Conservation (phyloP, 2,888 invertebrate species). For the Nudaria mundana region DNA sequence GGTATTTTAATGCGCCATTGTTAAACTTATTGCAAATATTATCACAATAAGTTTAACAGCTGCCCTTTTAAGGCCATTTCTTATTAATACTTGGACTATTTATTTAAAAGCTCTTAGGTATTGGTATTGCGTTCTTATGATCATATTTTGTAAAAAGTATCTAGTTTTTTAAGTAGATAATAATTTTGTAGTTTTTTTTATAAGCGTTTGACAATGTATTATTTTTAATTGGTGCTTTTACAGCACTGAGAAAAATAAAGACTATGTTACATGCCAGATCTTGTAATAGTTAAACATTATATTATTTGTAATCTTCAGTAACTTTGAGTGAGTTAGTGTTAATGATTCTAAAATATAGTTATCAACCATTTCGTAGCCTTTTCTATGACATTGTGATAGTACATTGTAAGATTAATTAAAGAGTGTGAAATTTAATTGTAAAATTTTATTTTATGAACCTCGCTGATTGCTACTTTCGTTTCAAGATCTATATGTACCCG, state of each 20-base stretch:
- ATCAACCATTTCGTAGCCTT: conserved; percentile 14
- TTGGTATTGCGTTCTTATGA: conserved; percentile 12
- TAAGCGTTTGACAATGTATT: not conserved
- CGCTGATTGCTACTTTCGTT: too few relatives aligned
- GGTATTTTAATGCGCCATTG: conserved; percentile 35
- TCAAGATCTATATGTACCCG: too few relatives aligned
- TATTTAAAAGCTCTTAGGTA: conserved; percentile 19
- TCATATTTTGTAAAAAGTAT: conserved; percentile 21
- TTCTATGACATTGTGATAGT: conserved; percentile 53
- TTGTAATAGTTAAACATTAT: too few relatives aligned
- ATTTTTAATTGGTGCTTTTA: not conserved
- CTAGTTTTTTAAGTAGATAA: conserved; percentile 5
- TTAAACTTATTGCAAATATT: too few relatives aligned
- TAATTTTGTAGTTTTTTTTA: conserved; percentile 13
- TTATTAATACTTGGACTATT: conserved; percentile 13
- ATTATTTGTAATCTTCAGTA: not conserved
- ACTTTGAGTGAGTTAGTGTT: not conserved
- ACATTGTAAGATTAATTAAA: conserved; percentile 41
- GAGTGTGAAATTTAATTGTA: conserved; percentile 13
- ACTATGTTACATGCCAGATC: not conserved
- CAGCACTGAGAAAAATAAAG: not conserved
- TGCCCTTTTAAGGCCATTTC: too few relatives aligned
- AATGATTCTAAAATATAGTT: conserved; percentile 3
- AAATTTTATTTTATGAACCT: conserved; percentile 1
- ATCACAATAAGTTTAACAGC: too few relatives aligned